These are phyloP conservation scores for Schizotus pectinicornis DNA, from an alignment of 2,888 invertebrate species.

Conservation along the genomic window DNA sequence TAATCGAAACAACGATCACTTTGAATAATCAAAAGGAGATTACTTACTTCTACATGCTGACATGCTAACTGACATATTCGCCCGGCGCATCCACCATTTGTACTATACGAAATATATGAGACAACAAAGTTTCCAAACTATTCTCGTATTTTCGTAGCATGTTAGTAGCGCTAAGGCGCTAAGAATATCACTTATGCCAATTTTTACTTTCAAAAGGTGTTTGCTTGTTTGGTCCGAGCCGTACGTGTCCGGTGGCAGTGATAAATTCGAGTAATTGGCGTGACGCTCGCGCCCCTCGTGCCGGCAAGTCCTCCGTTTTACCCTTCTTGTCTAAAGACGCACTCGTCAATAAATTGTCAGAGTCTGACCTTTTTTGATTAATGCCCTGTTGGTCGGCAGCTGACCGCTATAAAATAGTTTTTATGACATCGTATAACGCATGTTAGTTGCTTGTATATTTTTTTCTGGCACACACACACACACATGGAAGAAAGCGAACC, in stretches of 20 bases:
- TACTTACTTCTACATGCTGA: too few relatives aligned
- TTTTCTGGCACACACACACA: slow-evolving; percentile 19
- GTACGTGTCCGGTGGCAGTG: too few relatives aligned
- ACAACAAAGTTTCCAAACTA: neutral
- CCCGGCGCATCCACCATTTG: slow-evolving; percentile 14
- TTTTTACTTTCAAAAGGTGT: too few relatives aligned
- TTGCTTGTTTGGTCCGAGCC: too few relatives aligned
- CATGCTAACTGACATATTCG: too few relatives aligned
- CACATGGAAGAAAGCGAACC: slow-evolving; percentile 10
- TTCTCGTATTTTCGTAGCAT: neutral
- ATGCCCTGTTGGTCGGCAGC: slow-evolving; percentile 52
- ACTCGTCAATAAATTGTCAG: slow-evolving; percentile 35
- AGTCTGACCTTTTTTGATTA: slow-evolving; percentile 49
- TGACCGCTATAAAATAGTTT: slow-evolving; percentile 54
- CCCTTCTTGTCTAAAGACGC: slow-evolving; percentile 27
- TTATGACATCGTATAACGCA: slow-evolving; percentile 48
- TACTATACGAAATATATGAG: neutral
- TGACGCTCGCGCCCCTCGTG: neutral
- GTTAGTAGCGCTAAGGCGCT: too few relatives aligned
- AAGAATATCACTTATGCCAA: too few relatives aligned
- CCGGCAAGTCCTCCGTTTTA: neutral
- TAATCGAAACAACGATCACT: too few relatives aligned
- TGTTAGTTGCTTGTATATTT: slow-evolving; percentile 43
- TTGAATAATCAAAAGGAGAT: too few relatives aligned
- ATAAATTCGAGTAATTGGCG: too few relatives aligned